A percentile compares a stretch with the other conserved stretches of the same genome.
Evolutionary conservation across 2,113 vertebrate genomes (phyloP).

Genomic region (Acrocephalus arundinaceus): DNA sequence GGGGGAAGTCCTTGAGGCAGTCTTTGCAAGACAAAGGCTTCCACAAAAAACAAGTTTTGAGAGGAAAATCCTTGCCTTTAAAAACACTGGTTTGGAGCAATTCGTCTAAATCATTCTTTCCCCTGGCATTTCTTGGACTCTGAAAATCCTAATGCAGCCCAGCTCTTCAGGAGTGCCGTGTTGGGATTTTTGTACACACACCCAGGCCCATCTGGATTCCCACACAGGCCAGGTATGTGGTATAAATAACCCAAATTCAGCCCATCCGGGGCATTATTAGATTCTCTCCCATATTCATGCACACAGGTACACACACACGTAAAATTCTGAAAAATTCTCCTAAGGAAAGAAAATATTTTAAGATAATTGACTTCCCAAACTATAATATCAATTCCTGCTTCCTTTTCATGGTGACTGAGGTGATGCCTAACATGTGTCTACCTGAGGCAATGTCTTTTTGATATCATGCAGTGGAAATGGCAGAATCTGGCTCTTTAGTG

Average conservation of each 20-base stretch:
- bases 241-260: neutral
- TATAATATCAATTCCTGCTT: neutral
- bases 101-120: neutral
- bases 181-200: neutral
- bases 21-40: neutral
- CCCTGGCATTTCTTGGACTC: neutral
- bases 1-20: neutral
- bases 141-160: neutral
- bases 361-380: neutral
- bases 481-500: constrained; percentile 55
- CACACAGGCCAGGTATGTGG: too few species aligned
- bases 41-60: neutral
- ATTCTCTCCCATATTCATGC: neutral
- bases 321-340: neutral
- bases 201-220: neutral
- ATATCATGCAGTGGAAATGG: constrained; percentile 13
- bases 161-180: neutral
- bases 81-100: neutral
- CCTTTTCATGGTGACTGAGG: neutral
- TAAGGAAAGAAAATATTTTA: neutral
- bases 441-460: constrained; percentile 6
- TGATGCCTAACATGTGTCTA: constrained; percentile 14
- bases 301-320: neutral
- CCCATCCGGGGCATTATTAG: accelerated
- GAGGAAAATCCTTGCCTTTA: neutral